A percentile compares a stretch with the other conserved stretches of the same genome.
These are phyloP conservation scores for Dynastes grantii DNA, from an alignment of 2,888 invertebrate species.

Conservation along the genomic window DNA sequence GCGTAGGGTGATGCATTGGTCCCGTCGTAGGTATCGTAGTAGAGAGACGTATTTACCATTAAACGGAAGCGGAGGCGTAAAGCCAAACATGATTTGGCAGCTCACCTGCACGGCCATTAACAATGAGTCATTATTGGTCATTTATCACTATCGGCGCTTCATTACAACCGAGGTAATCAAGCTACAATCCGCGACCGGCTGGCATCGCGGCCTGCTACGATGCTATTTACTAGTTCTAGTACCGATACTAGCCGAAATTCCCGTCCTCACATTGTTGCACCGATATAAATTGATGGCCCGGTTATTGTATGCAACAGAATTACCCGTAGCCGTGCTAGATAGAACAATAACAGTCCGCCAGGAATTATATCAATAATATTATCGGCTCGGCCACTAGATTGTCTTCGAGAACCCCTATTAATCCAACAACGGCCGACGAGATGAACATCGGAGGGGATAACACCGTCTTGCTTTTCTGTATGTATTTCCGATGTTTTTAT, in stretches of 20 bases:
- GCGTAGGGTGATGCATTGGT: slow-evolving; percentile 9
- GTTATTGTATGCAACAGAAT: slow-evolving; percentile 55
- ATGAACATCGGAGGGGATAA: slow-evolving; percentile 60
- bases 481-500: slow-evolving; percentile 61
- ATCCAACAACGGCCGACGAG: slow-evolving; percentile 62
- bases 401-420: slow-evolving; percentile 57
- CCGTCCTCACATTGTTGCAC: slow-evolving; percentile 66
- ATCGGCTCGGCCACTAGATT: slow-evolving; percentile 56
- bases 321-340: slow-evolving; percentile 38
- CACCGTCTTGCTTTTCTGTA: slow-evolving; percentile 28
- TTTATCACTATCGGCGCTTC: slow-evolving; percentile 68
- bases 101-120: slow-evolving; percentile 66
- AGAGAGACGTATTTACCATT: neutral
- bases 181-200: slow-evolving; percentile 60
- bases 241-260: slow-evolving; percentile 56
- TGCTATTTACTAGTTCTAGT: neutral
- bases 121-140: slow-evolving; percentile 67
- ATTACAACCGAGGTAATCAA: slow-evolving; percentile 65
- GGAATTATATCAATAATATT: slow-evolving; percentile 60
- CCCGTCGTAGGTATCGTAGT: neutral
- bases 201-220: slow-evolving; percentile 55
- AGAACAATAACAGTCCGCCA: slow-evolving; percentile 46
- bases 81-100: slow-evolving; percentile 57
- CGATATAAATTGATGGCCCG: slow-evolving; percentile 65
- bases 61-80: slow-evolving; percentile 50